Percentiles rank a stretch among this genome's conserved stretches.
These are phyloP conservation scores for Ctenoplectra terminalis DNA, from an alignment of 1,140 invertebrate genomes.

Conservation along the genomic window DNA sequence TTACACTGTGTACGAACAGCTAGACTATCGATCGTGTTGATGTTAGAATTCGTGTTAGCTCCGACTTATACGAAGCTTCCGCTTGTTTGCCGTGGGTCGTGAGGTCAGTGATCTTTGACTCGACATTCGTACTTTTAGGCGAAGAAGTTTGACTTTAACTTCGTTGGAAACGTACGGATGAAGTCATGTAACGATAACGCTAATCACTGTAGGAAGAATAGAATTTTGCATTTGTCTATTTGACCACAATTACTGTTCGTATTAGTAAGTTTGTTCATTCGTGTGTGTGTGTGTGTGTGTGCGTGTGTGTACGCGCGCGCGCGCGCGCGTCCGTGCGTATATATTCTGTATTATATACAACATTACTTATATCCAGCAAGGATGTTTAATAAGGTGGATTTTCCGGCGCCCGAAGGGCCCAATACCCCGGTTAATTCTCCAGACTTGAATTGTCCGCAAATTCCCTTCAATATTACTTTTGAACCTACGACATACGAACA, in stretches of 20 bases:
- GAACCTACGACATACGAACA: conserved; percentile 83
- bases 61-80: background rate
- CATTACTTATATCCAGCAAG: conserved; percentile 92
- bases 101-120: conserved; percentile 55
- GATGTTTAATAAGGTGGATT: conserved; percentile 93
- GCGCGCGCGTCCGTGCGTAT: too few species aligned
- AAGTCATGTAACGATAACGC: background rate
- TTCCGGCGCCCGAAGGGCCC: conserved; percentile 95
- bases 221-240: background rate
- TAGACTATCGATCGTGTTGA: conserved; percentile 17
- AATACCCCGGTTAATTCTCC: conserved; percentile 92
- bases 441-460: conserved; percentile 89
- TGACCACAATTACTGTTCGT: too few species aligned
- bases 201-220: background rate
- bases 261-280: too few species aligned
- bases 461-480: conserved; percentile 87
- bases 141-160: background rate
- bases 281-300: too few species aligned
- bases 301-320: too few species aligned
- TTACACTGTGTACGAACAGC: background rate
- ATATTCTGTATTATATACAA: background rate
- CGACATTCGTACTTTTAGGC: background rate
- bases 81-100: conserved; percentile 52
- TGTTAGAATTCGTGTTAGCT: background rate
- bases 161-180: background rate